phyloP scores from a whole-genome alignment of 1,140 invertebrate species.

The Drosophila repletoides region DNA sequence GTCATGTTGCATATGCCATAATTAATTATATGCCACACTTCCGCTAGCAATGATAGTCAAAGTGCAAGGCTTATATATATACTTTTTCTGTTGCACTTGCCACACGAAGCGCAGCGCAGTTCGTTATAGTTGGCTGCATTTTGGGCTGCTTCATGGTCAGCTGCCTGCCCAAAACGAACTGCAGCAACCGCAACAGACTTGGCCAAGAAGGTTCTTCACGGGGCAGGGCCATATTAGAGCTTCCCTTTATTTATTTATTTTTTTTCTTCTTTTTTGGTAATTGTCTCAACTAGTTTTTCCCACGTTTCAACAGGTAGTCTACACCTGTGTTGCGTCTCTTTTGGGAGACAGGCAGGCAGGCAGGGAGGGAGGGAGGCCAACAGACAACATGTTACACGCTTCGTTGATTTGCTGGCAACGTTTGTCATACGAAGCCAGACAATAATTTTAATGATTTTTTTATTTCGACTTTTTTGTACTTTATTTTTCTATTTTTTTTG shows the following conservation, averaged over 20 bases:
- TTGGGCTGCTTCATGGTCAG: constrained; percentile 51
- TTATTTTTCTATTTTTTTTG: constrained; percentile 1
- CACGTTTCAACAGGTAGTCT: constrained; percentile 69
- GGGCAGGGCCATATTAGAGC: too few species aligned
- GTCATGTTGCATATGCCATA: constrained; percentile 33
- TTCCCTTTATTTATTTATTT: not conserved
- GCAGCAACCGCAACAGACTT: constrained; percentile 17
- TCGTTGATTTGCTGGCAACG: constrained; percentile 40
- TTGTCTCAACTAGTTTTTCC: constrained; percentile 56
- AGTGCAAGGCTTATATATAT: too few species aligned
- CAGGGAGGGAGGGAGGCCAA: too few species aligned
- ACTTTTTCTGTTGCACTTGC: constrained; percentile 20
- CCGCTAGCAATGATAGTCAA: constrained; percentile 28
- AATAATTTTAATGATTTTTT: constrained; percentile 54
- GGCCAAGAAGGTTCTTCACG: constrained; percentile 5
- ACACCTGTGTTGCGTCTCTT: constrained; percentile 25
- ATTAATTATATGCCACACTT: constrained; percentile 49
- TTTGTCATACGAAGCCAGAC: constrained; percentile 61
- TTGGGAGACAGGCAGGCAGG: too few species aligned
- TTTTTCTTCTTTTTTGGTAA: constrained; percentile 45
- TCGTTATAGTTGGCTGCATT: constrained; percentile 54
- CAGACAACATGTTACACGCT: constrained; percentile 28
- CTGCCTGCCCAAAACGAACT: constrained; percentile 28
- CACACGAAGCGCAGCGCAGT: constrained; percentile 22
- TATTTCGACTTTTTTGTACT: not conserved